A percentile compares a stretch with the other conserved stretches of the same genome.
Evolutionary conservation across 2,797 vertebrate species (phyloP).

Genomic region (Champsocephalus esox): DNA sequence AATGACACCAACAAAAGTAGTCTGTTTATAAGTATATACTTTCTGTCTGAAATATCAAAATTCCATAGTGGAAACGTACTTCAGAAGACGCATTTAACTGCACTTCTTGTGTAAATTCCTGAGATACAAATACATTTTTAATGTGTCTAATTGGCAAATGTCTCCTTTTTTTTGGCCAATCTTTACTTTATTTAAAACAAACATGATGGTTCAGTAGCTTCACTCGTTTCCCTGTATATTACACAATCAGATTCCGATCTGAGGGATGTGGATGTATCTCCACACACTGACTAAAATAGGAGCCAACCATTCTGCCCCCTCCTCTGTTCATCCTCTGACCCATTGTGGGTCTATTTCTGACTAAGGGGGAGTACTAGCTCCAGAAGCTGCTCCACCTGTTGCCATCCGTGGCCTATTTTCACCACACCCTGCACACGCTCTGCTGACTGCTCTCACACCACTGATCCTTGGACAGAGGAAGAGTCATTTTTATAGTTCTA

Average conservation of each 20-base stretch:
- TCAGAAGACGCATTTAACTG: background rate
- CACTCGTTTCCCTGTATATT: conserved; percentile 7
- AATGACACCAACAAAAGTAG: background rate
- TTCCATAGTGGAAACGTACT: background rate
- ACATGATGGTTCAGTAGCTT: background rate
- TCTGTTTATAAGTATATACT: background rate
- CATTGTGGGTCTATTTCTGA: conserved; percentile 85
- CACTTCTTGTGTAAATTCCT: background rate
- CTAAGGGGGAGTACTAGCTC: conserved; percentile 63
- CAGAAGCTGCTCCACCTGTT: conserved; percentile 79
- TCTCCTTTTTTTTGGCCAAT: background rate
- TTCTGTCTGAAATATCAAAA: background rate
- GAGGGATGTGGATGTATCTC: conserved; percentile 45
- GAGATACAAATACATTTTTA: background rate
- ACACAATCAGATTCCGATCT: conserved; percentile 27
- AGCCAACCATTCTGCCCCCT: conserved; percentile 63
- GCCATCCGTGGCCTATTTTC: conserved; percentile 67
- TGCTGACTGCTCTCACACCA: conserved; percentile 37
- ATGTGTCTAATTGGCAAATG: background rate
- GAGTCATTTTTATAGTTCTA: background rate
- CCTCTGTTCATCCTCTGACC: conserved; percentile 77
- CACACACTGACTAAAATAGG: conserved; percentile 76
- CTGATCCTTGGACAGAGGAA: conserved; percentile 10
- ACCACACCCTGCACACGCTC: conserved; percentile 46
- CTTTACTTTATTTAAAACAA: background rate